These are phyloP conservation scores for Euzetes globulus DNA, from an alignment of 2,888 invertebrate species.

Conservation along the genomic window DNA sequence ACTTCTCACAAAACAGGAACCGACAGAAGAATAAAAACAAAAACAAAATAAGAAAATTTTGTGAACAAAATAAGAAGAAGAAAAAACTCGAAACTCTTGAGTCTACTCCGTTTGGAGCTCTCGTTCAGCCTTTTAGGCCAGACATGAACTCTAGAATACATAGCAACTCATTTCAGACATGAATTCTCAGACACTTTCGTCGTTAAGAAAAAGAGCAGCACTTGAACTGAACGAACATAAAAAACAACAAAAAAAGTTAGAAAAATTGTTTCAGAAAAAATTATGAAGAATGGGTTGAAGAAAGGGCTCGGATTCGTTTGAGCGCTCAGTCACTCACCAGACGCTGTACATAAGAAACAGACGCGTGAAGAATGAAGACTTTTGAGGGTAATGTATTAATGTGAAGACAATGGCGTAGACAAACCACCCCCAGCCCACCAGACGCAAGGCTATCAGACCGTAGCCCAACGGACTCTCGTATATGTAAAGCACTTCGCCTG, in stretches of 20 bases:
- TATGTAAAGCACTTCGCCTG: conserved; percentile 77
- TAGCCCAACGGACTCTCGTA: conserved; percentile 88
- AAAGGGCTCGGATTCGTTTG: not conserved
- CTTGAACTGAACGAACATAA: not conserved
- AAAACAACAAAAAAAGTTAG: not conserved
- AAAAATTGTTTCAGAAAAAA: not conserved
- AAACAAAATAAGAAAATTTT: not conserved
- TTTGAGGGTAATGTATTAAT: conserved; percentile 71
- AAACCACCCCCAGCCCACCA: conserved; percentile 76
- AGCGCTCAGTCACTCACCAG: conserved; percentile 55
- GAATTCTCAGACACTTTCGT: conserved; percentile 14
- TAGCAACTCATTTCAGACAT: not conserved
- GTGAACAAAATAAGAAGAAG: not conserved
- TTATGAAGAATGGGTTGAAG: not conserved
- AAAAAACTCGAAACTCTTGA: not conserved
- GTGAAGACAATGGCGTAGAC: conserved; percentile 62
- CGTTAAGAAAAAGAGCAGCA: not conserved
- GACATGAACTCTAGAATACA: not conserved
- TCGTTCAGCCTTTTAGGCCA: not conserved
- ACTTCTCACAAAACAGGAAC: conserved; percentile 17
- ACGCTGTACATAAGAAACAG: conserved; percentile 72
- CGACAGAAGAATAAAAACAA: conserved; percentile 20
- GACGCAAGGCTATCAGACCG: conserved; percentile 64
- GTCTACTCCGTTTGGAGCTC: not conserved
- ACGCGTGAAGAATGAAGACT: conserved; percentile 71